These are phyloP conservation scores for Stegophylla sp. DNA, from an alignment of 2,888 invertebrate species.

Conservation along the genomic window DNA sequence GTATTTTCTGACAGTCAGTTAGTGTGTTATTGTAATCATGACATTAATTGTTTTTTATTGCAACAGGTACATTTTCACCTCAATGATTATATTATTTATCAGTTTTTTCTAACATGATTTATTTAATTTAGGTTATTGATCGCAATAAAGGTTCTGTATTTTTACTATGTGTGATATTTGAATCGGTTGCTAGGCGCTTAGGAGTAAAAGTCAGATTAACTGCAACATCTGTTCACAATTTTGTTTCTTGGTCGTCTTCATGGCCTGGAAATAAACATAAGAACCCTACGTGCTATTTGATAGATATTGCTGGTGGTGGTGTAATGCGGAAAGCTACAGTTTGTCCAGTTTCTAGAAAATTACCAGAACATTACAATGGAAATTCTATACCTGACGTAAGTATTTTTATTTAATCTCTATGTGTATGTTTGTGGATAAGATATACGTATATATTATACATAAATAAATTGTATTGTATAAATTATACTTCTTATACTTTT, in stretches of 20 bases:
- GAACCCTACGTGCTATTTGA: background rate
- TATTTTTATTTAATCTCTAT: background rate
- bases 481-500: background rate
- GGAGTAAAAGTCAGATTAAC: slow-evolving; percentile 43
- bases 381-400: slow-evolving; percentile 39
- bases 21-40: slow-evolving; percentile 30
- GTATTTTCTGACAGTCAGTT: background rate
- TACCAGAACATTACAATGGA: slow-evolving; percentile 6
- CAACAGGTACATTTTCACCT: background rate
- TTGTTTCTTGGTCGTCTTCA: slow-evolving; percentile 51
- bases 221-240: slow-evolving; percentile 40
- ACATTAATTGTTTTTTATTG: slow-evolving; percentile 37
- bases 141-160: slow-evolving; percentile 34
- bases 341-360: slow-evolving; percentile 42
- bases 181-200: slow-evolving; percentile 47
- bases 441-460: background rate
- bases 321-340: slow-evolving; percentile 6
- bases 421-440: too few species aligned
- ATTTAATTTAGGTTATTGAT: slow-evolving; percentile 38
- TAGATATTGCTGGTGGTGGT: slow-evolving; percentile 33
- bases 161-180: slow-evolving; percentile 33
- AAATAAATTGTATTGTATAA: background rate
- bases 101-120: background rate
- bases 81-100: background rate
- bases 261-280: slow-evolving; percentile 31